Percentiles rank a stretch among this genome's conserved stretches.
These are phyloP conservation scores for Coreoperca whiteheadi DNA, from an alignment of 2,113 vertebrate genomes.

Conservation along the genomic window DNA sequence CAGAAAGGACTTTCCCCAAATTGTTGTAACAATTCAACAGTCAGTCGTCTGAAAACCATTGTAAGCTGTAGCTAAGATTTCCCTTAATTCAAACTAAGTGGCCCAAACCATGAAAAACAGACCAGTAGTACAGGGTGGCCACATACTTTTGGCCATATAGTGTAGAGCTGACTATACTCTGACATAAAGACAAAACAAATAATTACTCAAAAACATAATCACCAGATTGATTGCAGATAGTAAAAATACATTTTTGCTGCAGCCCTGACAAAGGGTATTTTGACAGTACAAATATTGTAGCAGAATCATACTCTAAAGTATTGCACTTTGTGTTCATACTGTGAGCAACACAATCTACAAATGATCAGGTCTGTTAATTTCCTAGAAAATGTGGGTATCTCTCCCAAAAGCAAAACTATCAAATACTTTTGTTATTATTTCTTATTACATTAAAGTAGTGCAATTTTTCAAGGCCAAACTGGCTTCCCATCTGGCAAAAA, in stretches of 20 bases:
- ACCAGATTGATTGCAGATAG: not conserved
- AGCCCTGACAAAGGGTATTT: not conserved
- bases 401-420: slow-evolving; percentile 32
- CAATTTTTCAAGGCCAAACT: slow-evolving; percentile 35
- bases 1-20: not conserved
- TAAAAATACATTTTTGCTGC: not conserved
- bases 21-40: not conserved
- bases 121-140: too few relatives aligned
- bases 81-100: not conserved
- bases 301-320: not conserved
- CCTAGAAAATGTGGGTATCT: slow-evolving; percentile 18
- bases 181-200: not conserved
- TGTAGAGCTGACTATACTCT: not conserved
- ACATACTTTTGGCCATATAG: not conserved
- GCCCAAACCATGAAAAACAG: not conserved
- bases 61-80: not conserved
- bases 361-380: slow-evolving; percentile 18
- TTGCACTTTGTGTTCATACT: not conserved
- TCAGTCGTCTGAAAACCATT: not conserved
- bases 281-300: not conserved
- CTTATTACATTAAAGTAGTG: slow-evolving; percentile 23
- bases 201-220: not conserved
- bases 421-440: slow-evolving; percentile 33
- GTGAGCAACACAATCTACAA: slow-evolving; percentile 13
- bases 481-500: slow-evolving; percentile 22